Conservation (phyloP, 37 sponge, comb jelly and placozoan genomes). For the Mnemiopsis leidyi region DNA sequence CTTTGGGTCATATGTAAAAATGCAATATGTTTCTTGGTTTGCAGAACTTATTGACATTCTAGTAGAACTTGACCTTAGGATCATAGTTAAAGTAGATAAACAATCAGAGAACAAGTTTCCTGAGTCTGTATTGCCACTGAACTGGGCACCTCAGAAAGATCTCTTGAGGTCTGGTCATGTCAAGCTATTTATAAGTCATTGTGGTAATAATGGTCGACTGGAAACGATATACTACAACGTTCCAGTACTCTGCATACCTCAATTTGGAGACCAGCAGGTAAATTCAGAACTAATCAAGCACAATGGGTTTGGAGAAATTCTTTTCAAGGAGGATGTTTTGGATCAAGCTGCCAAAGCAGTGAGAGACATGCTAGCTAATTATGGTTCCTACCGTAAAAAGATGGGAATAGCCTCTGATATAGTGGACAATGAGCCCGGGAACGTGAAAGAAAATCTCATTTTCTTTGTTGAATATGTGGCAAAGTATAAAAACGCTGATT, state of each 20-base stretch:
- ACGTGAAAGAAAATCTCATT: not conserved
- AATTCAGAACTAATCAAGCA: not conserved
- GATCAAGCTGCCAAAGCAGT: not conserved
- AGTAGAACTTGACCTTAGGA: not conserved
- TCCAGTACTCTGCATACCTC: not conserved
- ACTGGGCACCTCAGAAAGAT: conserved; percentile 26
- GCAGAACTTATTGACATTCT: not conserved
- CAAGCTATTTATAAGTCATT: conserved; percentile 11
- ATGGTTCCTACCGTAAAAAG: not conserved
- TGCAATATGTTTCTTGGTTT: not conserved
- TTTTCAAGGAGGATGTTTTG: not conserved
- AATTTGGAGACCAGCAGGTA: not conserved
- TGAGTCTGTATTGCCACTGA: not conserved
- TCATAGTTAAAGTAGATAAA: not conserved
- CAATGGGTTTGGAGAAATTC: not conserved
- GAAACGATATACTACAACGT: conserved; percentile 1
- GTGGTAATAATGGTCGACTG: conserved; percentile 15
- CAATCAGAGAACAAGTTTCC: not conserved
- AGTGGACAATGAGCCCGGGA: not conserved
- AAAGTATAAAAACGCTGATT: not conserved
- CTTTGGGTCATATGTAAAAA: not conserved
- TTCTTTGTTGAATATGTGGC: not conserved
- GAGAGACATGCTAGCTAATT: not conserved
- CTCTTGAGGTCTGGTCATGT: not conserved
- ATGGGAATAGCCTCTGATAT: conserved; percentile 15